Evolutionary conservation across 1,140 invertebrate species (phyloP).

Genomic region (Cherax destructor): DNA sequence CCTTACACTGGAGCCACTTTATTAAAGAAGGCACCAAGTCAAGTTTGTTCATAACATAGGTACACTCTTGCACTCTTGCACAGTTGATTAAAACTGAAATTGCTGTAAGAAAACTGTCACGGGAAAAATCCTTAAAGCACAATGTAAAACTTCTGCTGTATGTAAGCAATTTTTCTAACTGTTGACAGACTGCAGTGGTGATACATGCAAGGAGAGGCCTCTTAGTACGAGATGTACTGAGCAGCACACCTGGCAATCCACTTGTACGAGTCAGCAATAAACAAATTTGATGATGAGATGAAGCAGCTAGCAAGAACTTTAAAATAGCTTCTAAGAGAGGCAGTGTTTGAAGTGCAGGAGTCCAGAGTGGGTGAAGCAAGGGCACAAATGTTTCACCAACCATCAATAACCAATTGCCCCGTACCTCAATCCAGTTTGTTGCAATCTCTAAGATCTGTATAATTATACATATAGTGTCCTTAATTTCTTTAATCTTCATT

Average conservation of each 20-base stretch:
- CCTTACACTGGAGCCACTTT: slow-evolving; percentile 19
- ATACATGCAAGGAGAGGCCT: slow-evolving; percentile 43
- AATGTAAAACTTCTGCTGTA: not conserved
- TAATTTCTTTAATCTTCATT: slow-evolving; percentile 35
- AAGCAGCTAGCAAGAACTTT: slow-evolving; percentile 33
- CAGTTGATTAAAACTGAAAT: slow-evolving; percentile 50
- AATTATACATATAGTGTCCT: not conserved
- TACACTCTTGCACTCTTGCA: slow-evolving; percentile 55
- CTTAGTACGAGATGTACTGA: slow-evolving; percentile 47
- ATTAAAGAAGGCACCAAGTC: slow-evolving; percentile 22
- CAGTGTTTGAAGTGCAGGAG: slow-evolving; percentile 1
- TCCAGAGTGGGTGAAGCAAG: slow-evolving; percentile 36
- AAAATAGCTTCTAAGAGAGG: slow-evolving; percentile 24
- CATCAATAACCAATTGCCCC: slow-evolving; percentile 8
- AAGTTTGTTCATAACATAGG: slow-evolving; percentile 45
- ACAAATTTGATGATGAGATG: slow-evolving; percentile 42
- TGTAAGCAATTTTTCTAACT: slow-evolving; percentile 17
- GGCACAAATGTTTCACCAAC: slow-evolving; percentile 32
- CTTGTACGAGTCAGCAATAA: slow-evolving; percentile 50
- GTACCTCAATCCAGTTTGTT: slow-evolving; percentile 34
- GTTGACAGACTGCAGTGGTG: slow-evolving; percentile 32
- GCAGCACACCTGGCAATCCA: slow-evolving; percentile 44
- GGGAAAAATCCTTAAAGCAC: slow-evolving; percentile 17
- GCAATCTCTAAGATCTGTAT: slow-evolving; percentile 38
- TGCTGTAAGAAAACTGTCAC: slow-evolving; percentile 4